These are phyloP conservation scores for Lophotis ruficrista DNA, from an alignment of 2,113 vertebrate species.

Conservation along the genomic window DNA sequence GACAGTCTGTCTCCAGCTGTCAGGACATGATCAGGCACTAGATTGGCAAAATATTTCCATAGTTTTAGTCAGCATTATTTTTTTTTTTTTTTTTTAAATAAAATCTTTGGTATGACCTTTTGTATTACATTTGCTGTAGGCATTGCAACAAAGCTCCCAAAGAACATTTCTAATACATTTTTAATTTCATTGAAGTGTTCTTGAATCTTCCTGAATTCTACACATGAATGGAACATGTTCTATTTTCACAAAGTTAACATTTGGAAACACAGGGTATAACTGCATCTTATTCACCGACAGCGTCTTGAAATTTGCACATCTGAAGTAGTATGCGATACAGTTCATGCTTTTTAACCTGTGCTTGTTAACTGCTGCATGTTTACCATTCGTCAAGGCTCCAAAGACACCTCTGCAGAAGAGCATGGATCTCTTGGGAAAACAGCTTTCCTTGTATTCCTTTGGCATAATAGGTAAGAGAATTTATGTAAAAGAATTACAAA, in stretches of 20 bases:
- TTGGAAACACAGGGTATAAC: background rate
- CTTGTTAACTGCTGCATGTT: background rate
- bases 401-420: conserved; percentile 98
- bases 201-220: background rate
- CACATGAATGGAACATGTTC: background rate
- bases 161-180: background rate
- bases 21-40: background rate
- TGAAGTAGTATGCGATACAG: background rate
- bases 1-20: background rate
- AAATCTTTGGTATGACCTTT: background rate
- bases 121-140: background rate
- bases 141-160: background rate
- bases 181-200: background rate
- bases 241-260: background rate
- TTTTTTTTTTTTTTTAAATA: background rate
- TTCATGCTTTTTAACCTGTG: background rate
- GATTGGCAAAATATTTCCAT: background rate
- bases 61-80: background rate
- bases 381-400: conserved; percentile 82
- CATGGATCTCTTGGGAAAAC: conserved; percentile 98
- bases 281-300: background rate
- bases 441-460: conserved; percentile 97
- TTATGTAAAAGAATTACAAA: background rate
- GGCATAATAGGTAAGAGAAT: conserved; percentile 91
- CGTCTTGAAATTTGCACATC: background rate